Percentiles rank a stretch among this genome's conserved stretches.
Evolutionary conservation across 2,888 invertebrate species (phyloP).

Genomic region (Cacoxenus indagator): DNA sequence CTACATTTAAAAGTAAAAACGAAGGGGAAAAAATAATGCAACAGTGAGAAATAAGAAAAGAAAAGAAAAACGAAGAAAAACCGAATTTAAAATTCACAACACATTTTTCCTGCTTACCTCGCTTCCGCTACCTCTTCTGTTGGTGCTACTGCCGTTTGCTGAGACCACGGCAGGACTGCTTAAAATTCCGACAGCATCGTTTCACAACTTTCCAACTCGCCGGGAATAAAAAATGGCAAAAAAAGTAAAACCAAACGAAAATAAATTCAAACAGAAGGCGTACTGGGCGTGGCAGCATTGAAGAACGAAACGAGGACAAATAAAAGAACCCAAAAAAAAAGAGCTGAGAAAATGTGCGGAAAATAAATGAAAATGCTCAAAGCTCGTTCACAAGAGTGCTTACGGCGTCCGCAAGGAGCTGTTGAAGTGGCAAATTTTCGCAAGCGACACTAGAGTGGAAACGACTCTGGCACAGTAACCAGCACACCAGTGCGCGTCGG

Average conservation of each 20-base stretch:
- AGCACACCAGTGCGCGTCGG: background rate
- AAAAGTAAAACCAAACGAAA: slow-evolving; percentile 30
- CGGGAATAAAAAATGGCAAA: slow-evolving; percentile 45
- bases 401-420: slow-evolving; percentile 70
- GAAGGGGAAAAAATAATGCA: background rate
- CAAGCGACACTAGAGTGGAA: slow-evolving; percentile 62
- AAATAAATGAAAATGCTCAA: slow-evolving; percentile 70
- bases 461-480: slow-evolving; percentile 24
- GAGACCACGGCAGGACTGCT: slow-evolving; percentile 45
- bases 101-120: slow-evolving; percentile 51
- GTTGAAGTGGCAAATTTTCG: slow-evolving; percentile 71
- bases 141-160: background rate
- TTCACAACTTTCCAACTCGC: slow-evolving; percentile 69
- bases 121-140: slow-evolving; percentile 32
- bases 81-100: slow-evolving; percentile 60
- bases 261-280: slow-evolving; percentile 47
- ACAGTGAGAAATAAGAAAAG: background rate
- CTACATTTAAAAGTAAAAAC: slow-evolving; percentile 1
- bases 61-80: slow-evolving; percentile 7
- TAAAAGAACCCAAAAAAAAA: slow-evolving; percentile 13
- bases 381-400: slow-evolving; percentile 69
- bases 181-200: slow-evolving; percentile 69
- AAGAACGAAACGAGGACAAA: slow-evolving; percentile 27
- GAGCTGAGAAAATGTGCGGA: slow-evolving; percentile 55
- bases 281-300: slow-evolving; percentile 40